A percentile compares a stretch with the other conserved stretches of the same genome.
These are phyloP conservation scores for Trichomalopsis sarcophagae DNA, from an alignment of 1,140 invertebrate genomes.

Conservation along the genomic window DNA sequence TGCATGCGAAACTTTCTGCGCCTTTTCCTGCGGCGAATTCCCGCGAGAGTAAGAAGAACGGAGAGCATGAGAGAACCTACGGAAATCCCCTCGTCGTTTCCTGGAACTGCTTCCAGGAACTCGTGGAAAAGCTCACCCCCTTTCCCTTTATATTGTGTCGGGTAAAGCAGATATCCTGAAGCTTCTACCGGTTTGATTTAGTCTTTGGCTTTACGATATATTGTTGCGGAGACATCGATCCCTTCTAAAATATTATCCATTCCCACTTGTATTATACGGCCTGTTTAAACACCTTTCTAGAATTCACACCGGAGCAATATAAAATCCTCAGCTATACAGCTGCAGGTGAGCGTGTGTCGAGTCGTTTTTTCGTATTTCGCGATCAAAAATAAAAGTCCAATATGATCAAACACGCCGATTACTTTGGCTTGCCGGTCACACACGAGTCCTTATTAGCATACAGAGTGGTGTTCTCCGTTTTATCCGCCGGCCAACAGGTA, in stretches of 20 bases:
- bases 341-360: background rate
- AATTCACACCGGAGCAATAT: too few species aligned
- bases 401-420: background rate
- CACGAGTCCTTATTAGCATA: constrained; percentile 25
- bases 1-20: too few species aligned
- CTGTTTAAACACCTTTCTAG: too few species aligned
- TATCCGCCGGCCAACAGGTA: background rate
- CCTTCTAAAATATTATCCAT: too few species aligned
- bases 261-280: too few species aligned
- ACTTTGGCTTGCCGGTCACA: background rate
- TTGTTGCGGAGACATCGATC: too few species aligned
- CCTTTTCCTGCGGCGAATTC: too few species aligned
- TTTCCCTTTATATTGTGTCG: background rate
- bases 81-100: background rate
- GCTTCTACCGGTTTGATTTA: too few species aligned
- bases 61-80: too few species aligned
- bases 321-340: background rate
- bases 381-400: constrained; percentile 25
- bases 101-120: constrained; percentile 5
- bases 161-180: background rate
- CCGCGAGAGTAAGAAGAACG: too few species aligned
- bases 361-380: background rate
- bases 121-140: background rate
- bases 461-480: background rate
- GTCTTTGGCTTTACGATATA: too few species aligned